Conservation (phyloP, 2,797 vertebrate species). For the Labeo calbasu region DNA sequence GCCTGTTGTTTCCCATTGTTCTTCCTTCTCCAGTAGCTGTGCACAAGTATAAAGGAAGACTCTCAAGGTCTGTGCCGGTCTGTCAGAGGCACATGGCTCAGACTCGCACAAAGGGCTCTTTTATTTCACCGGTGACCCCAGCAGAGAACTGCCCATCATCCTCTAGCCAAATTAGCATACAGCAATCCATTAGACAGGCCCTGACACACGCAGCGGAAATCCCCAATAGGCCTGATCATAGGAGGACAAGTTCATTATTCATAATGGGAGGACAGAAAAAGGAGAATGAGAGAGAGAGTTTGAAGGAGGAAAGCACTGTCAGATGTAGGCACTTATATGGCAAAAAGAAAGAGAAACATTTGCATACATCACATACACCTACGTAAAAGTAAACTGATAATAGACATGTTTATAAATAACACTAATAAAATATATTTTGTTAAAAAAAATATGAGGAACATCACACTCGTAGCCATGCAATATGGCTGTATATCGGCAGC, state of each 20-base stretch:
- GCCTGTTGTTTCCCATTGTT: slow-evolving; percentile 49
- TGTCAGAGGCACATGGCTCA: slow-evolving; percentile 43
- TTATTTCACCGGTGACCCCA: slow-evolving; percentile 56
- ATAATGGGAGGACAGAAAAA: slow-evolving; percentile 44
- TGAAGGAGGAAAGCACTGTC: slow-evolving; percentile 7
- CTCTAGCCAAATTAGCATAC: slow-evolving; percentile 56
- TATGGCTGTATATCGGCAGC: too few species aligned
- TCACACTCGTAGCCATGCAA: too few species aligned
- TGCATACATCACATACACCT: background rate
- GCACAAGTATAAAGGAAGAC: slow-evolving; percentile 50
- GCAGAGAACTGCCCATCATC: slow-evolving; percentile 49
- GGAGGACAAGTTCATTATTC: slow-evolving; percentile 57
- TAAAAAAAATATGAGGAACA: background rate
- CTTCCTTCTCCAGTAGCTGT: slow-evolving; percentile 44
- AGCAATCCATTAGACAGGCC: slow-evolving; percentile 56
- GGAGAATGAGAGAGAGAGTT: slow-evolving; percentile 19
- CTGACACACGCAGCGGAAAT: slow-evolving; percentile 52
- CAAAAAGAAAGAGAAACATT: background rate
- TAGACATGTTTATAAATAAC: background rate
- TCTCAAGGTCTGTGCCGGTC: slow-evolving; percentile 67
- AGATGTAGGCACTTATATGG: background rate
- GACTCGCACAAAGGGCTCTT: slow-evolving; percentile 47
- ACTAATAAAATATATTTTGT: background rate
- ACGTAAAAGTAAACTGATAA: background rate
- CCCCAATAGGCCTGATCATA: slow-evolving; percentile 56